These are phyloP conservation scores for Nephrocerus scutellatus DNA, from an alignment of 2,888 invertebrate genomes.

Conservation along the genomic window DNA sequence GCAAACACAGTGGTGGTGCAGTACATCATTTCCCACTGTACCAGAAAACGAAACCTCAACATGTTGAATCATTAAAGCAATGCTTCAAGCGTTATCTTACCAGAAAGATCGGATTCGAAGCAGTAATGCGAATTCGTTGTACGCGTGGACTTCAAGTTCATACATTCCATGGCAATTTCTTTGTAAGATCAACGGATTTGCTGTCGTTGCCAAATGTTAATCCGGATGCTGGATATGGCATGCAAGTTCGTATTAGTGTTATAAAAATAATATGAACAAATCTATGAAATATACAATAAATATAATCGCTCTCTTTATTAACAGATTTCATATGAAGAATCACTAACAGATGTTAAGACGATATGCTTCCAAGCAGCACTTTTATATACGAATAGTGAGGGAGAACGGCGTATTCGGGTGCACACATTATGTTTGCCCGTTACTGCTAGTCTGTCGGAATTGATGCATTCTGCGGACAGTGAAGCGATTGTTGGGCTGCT, in stretches of 20 bases:
- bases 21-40: conserved; percentile 90
- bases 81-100: conserved; percentile 83
- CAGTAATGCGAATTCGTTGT: conserved; percentile 95
- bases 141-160: conserved; percentile 90
- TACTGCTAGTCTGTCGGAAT: conserved; percentile 72
- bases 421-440: conserved; percentile 95
- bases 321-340: conserved; percentile 76
- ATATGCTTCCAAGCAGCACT: conserved; percentile 97
- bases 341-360: conserved; percentile 72
- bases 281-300: neutral
- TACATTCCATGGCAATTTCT: conserved; percentile 99
- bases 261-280: neutral
- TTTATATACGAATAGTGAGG: conserved; percentile 91
- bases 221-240: conserved; percentile 96
- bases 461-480: conserved; percentile 85
- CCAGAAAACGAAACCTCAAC: conserved; percentile 60
- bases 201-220: conserved; percentile 94
- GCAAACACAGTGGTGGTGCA: conserved; percentile 91
- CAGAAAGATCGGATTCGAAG: conserved; percentile 97
- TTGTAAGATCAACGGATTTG: conserved; percentile 95
- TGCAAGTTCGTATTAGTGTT: conserved; percentile 74
- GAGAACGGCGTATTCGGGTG: conserved; percentile 92
- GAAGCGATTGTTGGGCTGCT: conserved; percentile 87
- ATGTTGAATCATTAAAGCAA: conserved; percentile 67
- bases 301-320: conserved; percentile 1